Base-by-base conservation (phyloP, 2,797 vertebrate species). In the Sebastes steindachneri region DNA sequence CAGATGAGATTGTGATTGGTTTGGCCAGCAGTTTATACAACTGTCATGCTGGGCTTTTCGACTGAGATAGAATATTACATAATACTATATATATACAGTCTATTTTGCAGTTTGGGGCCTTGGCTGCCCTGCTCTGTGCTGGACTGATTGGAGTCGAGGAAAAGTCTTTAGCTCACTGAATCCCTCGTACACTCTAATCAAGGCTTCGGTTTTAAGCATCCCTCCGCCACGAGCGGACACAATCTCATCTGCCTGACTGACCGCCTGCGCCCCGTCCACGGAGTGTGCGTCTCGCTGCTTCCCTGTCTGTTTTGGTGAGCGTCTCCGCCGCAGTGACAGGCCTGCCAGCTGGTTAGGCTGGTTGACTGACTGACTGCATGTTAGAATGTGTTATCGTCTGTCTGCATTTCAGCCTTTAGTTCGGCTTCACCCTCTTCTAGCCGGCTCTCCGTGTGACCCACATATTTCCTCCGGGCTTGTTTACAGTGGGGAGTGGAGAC, bases 391-490 rank as follows among this genome's bases (percentile, higher is more conserved):
- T 82, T 84, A 82, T 78, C 31, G 33, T 84, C 79, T 71, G 51
- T 75, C 77, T 82, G 70, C 53, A 6, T 83, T 69, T 75, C 66
- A 68, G 74, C 67, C 63, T 82, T 77, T 62, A 68, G 63, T 66
- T 82, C 77, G 73, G 59, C 84, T 67, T 77, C 63, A 9, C 53
- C 80, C 64, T 4, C 23, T 73, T 76, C 14, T 31, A 69, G 84
- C 21, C n/a, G 68, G 75, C 65, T 75, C 70, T 60, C 70, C n/a
- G 79, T 70, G 73, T 91, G 90, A 92, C 90, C 82, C 84, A 88
- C 80, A 70, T 90, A 80, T 89, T 85, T 82, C 84, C 80, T 70
- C 12, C 4, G 62, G 80, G 79, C 72, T 75, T 75, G 57, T 48
- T 83, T 48, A 71, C 58, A 26, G 75, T 31, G 31, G 68, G 65